Percentiles rank a stretch among this genome's conserved stretches.
These are phyloP conservation scores for Trissonchulus sp. DNA, from an alignment of 2,888 invertebrate genomes.

Conservation along the genomic window DNA sequence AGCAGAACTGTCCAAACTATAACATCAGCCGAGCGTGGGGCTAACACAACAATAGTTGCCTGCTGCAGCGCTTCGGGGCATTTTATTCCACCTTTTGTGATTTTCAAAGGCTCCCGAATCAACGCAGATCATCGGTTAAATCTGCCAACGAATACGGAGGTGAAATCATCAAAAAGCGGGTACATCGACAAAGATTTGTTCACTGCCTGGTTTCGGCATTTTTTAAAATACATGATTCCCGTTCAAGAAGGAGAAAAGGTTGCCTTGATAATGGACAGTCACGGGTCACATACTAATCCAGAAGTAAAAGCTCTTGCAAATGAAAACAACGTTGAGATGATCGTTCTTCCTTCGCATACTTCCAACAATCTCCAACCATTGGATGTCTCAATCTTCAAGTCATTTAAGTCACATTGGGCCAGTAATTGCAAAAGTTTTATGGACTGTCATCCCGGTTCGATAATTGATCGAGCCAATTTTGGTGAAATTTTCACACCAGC, in stretches of 20 bases:
- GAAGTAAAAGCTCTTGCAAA: background rate
- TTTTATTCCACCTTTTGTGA: constrained; percentile 13
- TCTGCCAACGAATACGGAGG: background rate
- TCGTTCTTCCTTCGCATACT: background rate
- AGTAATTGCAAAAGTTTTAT: background rate
- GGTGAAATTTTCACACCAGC: background rate
- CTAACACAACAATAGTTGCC: constrained; percentile 20
- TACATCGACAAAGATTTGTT: background rate
- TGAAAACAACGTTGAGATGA: background rate
- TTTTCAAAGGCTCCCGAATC: too few relatives aligned
- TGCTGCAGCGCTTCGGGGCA: constrained; percentile 20
- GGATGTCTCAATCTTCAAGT: background rate
- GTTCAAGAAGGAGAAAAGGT: background rate
- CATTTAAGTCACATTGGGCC: background rate
- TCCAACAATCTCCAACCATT: background rate
- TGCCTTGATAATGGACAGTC: background rate
- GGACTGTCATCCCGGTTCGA: background rate
- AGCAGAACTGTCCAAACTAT: background rate
- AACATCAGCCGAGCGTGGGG: background rate
- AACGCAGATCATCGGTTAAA: too few relatives aligned
- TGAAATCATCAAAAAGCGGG: background rate
- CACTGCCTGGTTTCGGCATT: background rate
- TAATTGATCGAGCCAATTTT: background rate
- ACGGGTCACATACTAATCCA: background rate
- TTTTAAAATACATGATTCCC: background rate